These are phyloP conservation scores for Tortricodes alternella DNA, from an alignment of 2,888 invertebrate genomes.

Conservation along the genomic window DNA sequence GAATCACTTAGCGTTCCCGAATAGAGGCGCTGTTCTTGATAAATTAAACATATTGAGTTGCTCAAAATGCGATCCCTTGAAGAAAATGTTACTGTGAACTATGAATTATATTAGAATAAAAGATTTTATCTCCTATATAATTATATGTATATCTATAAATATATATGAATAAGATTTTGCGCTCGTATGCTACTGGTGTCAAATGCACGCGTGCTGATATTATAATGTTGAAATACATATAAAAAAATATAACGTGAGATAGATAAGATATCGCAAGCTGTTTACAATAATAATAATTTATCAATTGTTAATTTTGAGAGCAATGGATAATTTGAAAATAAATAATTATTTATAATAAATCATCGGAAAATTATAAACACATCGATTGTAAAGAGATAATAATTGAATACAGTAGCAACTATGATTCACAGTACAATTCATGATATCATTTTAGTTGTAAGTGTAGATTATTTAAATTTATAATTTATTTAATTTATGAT, in stretches of 20 bases:
- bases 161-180: constrained; percentile 57
- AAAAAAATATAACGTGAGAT: constrained; percentile 47
- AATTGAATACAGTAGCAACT: constrained; percentile 34
- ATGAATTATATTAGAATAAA: constrained; percentile 58
- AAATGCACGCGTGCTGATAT: constrained; percentile 76
- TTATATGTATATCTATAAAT: constrained; percentile 40
- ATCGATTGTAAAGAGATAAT: constrained; percentile 37
- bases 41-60: no score
- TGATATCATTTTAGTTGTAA: constrained; percentile 55
- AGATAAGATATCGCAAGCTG: constrained; percentile 45
- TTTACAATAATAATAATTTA: constrained; percentile 41
- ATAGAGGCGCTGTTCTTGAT: no score
- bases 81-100: constrained; percentile 62
- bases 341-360: constrained; percentile 32
- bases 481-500: constrained; percentile 2
- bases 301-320: constrained; percentile 45
- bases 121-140: constrained; percentile 70
- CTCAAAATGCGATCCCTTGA: constrained; percentile 50
- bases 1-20: no score
- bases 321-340: constrained; percentile 42
- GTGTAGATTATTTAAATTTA: constrained; percentile 38
- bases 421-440: constrained; percentile 48
- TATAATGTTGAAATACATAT: constrained; percentile 42
- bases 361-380: constrained; percentile 36
- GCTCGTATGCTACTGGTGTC: constrained; percentile 75